These are phyloP conservation scores for Argopecten irradians DNA, from an alignment of 1,140 invertebrate species.

Conservation along the genomic window DNA sequence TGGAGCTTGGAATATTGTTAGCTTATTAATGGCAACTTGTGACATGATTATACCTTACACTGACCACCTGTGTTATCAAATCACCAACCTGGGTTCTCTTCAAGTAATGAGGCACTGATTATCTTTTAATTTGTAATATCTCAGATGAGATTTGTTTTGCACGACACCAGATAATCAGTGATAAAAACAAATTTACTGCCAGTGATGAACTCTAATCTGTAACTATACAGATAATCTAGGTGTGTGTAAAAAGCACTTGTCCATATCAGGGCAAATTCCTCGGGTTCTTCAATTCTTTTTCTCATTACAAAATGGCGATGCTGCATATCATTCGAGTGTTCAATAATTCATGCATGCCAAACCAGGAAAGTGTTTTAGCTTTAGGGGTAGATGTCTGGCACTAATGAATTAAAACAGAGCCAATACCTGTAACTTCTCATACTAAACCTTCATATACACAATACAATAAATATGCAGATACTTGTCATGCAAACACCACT, in stretches of 20 bases:
- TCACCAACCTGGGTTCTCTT: too few species aligned
- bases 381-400: background rate
- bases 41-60: too few species aligned
- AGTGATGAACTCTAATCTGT: background rate
- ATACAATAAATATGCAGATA: background rate
- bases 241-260: background rate
- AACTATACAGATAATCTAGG: background rate
- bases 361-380: background rate
- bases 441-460: background rate
- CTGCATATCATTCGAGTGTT: background rate
- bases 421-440: background rate
- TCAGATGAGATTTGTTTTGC: background rate
- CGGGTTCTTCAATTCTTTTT: background rate
- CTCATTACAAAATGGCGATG: constrained; percentile 10
- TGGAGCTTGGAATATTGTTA: too few species aligned
- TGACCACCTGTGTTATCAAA: too few species aligned
- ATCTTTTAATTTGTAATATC: background rate
- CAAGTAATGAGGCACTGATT: too few species aligned
- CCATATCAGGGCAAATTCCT: background rate
- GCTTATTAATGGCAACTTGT: too few species aligned
- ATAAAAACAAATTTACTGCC: background rate
- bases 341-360: constrained; percentile 15
- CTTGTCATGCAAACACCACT: background rate
- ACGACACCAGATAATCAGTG: background rate
- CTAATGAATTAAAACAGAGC: constrained; percentile 18